Conservation (phyloP, 2,113 vertebrate species). For the Cyanoderma ruficeps region DNA sequence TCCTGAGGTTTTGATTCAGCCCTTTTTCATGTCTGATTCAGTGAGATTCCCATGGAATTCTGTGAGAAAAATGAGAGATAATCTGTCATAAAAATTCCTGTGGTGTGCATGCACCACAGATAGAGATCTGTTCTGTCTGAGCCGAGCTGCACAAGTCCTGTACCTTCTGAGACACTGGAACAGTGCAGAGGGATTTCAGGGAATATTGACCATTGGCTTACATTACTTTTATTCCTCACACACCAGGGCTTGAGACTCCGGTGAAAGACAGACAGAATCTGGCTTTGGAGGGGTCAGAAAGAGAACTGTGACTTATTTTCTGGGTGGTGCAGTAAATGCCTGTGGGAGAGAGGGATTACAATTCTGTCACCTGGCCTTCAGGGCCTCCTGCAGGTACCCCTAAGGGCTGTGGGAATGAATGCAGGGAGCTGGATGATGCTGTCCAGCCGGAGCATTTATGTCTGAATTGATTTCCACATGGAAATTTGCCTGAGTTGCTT, state of each 20-base stretch:
- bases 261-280: neutral
- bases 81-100: neutral
- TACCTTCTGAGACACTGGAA: neutral
- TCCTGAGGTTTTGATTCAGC: constrained; percentile 9
- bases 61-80: neutral
- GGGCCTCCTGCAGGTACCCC: neutral
- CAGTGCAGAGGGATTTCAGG: neutral
- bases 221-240: neutral
- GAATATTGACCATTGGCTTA: neutral
- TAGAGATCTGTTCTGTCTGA: neutral
- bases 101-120: neutral
- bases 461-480: neutral
- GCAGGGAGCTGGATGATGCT: neutral
- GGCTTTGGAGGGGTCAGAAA: neutral
- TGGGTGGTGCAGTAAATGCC: neutral
- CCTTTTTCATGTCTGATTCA: neutral
- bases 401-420: neutral
- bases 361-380: neutral
- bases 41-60: neutral
- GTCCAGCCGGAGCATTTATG: neutral
- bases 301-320: neutral
- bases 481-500: neutral
- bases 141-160: neutral
- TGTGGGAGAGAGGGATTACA: neutral
- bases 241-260: neutral